Evolutionary conservation across 2,888 invertebrate species (phyloP).

Genomic region (Hanleya hanleyi): DNA sequence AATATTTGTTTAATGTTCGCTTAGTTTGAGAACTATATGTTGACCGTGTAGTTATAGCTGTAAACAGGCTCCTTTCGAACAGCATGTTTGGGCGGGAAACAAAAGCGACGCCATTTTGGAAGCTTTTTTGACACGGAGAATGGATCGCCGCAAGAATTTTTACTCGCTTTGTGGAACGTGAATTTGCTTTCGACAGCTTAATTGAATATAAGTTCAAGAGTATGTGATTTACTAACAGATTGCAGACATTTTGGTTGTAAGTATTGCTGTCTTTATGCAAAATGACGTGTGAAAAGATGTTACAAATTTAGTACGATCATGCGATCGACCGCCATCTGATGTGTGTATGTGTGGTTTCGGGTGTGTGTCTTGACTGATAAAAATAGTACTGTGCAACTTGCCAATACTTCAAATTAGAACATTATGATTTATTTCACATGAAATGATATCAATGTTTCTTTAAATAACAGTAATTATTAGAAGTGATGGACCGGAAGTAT

Average conservation of each 20-base stretch:
- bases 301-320: neutral
- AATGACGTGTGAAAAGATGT: neutral
- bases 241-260: slow-evolving; percentile 9
- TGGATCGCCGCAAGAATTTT: neutral
- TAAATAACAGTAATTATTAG: no score
- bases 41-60: neutral
- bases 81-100: slow-evolving; percentile 66
- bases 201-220: slow-evolving; percentile 19
- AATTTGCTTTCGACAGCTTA: slow-evolving; percentile 18
- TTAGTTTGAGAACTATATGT: neutral
- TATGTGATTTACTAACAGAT: slow-evolving; percentile 31
- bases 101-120: slow-evolving; percentile 67
- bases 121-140: slow-evolving; percentile 24
- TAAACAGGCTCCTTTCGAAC: slow-evolving; percentile 43
- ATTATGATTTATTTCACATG: no score
- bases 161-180: slow-evolving; percentile 23
- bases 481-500: no score
- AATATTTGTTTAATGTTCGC: no score
- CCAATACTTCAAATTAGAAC: no score
- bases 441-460: no score
- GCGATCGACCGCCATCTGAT: neutral
- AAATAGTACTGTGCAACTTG: no score
- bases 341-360: no score
- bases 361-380: no score
- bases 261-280: neutral